These are phyloP conservation scores for Bubo bubo DNA, from an alignment of 2,113 vertebrate genomes.

Conservation along the genomic window DNA sequence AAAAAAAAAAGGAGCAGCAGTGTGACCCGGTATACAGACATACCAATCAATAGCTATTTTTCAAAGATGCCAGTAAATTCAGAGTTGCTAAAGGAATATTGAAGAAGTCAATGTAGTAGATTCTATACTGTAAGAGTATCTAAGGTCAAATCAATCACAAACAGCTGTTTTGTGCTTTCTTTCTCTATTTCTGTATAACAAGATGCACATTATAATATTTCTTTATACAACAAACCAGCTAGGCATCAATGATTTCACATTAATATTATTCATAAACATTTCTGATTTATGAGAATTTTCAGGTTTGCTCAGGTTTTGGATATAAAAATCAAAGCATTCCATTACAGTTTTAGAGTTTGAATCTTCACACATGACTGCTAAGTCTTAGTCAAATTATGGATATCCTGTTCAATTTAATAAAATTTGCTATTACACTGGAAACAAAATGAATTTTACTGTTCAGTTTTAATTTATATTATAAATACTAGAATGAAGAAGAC, in stretches of 20 bases:
- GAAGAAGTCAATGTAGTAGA: not conserved
- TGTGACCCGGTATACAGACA: not conserved
- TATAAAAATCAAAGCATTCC: not conserved
- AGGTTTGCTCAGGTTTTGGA: not conserved
- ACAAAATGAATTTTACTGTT: not conserved
- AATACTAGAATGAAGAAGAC: not conserved
- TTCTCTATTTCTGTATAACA: not conserved
- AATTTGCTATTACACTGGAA: not conserved
- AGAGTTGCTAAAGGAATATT: not conserved
- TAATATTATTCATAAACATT: not conserved
- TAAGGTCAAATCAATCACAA: not conserved
- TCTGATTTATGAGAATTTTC: not conserved
- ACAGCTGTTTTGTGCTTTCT: not conserved
- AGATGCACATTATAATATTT: not conserved
- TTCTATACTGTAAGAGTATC: not conserved
- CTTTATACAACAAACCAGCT: not conserved
- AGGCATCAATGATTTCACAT: not conserved
- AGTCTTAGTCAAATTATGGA: not conserved
- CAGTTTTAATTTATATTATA: not conserved
- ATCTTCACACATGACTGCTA: not conserved
- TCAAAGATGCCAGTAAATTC: not conserved
- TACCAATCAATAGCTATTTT: not conserved
- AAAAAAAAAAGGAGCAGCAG: not conserved
- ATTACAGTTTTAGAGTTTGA: not conserved
- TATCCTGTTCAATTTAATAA: not conserved